Base-by-base conservation (phyloP, 2,888 invertebrate species). In the Caenorhabditis angaria region DNA sequence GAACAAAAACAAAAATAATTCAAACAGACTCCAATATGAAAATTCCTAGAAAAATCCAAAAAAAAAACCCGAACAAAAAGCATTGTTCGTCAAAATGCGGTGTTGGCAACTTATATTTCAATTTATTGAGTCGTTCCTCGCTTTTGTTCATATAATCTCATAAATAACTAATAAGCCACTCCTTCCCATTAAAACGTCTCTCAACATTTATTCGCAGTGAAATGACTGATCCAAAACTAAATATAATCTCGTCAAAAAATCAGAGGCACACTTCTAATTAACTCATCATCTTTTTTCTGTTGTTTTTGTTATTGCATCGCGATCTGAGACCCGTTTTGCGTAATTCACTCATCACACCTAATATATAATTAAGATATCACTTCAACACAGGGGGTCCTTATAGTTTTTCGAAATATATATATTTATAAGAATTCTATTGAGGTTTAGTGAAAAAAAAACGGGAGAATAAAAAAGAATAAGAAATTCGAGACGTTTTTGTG, bases 281-380 rank as follows among this genome's bases (percentile, higher is more conserved):
- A 41, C 41, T 41, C 41, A 18, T n/a, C n/a, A n/a, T n/a, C n/a
- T n/a, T n/a, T n/a, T n/a, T n/a, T n/a, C n/a, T n/a, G n/a, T n/a
- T n/a, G n/a, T n/a, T n/a, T n/a, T 14, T 41, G 41, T 41, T 41
- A 41, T 41, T 41, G 41, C n/a, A n/a, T n/a, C n/a, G n/a, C 41
- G 41, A 41, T 41, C 41, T n/a, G n/a, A n/a, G n/a, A n/a, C n/a
- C 41, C 41, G 41, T 41, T 41, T 41, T 41, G 41, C 41, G 41
- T 41, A 41, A 41, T n/a, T n/a, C n/a, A n/a, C 41, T 41, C 41
- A 41, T 41, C 41, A 41, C 18, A 12, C 41, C 41, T 41, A 41
- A 41, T 41, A 41, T 41, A 41, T 41, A 41, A 41, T 41, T 41
- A 41, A 41, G 18, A 41, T 41, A 41, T 41, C 41, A 41, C 41